phyloP scores from a whole-genome alignment of 2,113 vertebrate genomes.

The Antechinus stuartii region DNA sequence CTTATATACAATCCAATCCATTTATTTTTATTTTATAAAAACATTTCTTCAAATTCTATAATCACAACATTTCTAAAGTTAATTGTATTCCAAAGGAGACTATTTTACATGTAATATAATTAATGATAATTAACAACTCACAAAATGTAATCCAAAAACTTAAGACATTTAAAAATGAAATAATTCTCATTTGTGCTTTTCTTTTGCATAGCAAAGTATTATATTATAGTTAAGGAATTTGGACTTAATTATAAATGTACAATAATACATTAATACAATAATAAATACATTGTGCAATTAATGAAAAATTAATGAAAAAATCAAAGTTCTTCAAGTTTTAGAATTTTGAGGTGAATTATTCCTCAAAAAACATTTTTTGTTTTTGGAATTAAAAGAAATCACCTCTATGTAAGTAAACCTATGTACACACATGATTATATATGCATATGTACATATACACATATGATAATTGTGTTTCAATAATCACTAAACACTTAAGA shows the following conservation, averaged over 20 bases:
- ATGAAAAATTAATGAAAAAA: neutral
- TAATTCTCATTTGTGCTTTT: neutral
- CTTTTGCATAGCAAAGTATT: neutral
- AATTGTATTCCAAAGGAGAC: neutral
- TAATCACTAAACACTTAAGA: neutral
- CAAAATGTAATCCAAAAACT: neutral
- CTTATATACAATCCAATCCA: neutral
- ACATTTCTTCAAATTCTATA: conserved; percentile 10
- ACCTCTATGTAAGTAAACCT: too few relatives aligned
- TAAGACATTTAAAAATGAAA: neutral
- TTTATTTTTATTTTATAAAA: conserved; percentile 33
- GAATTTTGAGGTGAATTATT: neutral
- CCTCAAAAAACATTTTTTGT: neutral
- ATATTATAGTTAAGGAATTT: neutral
- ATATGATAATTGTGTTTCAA: neutral
- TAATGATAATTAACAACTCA: conserved; percentile 13
- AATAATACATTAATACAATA: neutral
- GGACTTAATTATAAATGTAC: neutral
- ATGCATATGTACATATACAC: neutral
- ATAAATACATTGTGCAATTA: neutral
- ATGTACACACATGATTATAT: too few relatives aligned
- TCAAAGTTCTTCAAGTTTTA: neutral
- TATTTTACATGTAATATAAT: neutral
- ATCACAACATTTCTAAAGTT: conserved; percentile 31
- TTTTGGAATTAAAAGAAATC: neutral